phyloP scores from a whole-genome alignment of 2,888 invertebrate species.

The Ephialtes manifestator region DNA sequence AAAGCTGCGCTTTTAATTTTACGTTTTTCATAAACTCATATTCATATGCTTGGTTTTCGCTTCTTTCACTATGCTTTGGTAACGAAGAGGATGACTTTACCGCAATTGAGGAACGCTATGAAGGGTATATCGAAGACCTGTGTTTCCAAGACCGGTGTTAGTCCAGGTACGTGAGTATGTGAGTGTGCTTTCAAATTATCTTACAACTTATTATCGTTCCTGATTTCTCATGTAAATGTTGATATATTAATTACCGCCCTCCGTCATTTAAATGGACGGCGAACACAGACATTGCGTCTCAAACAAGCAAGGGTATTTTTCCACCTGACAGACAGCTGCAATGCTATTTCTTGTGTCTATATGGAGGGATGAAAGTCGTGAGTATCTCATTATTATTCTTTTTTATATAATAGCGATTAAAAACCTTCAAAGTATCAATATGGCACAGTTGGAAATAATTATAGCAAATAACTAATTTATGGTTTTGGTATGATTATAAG shows the following conservation, averaged over 20 bases:
- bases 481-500: no score
- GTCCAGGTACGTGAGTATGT: constrained; percentile 86
- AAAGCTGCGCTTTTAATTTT: constrained; percentile 62
- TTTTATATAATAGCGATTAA: neutral
- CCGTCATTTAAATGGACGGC: neutral
- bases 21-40: neutral
- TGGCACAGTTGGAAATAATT: no score
- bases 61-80: constrained; percentile 6
- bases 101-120: constrained; percentile 89
- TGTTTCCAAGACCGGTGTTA: constrained; percentile 88
- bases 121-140: constrained; percentile 90
- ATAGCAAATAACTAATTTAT: no score
- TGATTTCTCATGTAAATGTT: neutral
- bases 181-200: neutral
- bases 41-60: neutral
- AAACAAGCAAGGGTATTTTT: constrained; percentile 70
- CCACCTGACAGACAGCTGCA: constrained; percentile 76
- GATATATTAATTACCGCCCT: no score
- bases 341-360: constrained; percentile 87
- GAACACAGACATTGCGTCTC: constrained; percentile 69
- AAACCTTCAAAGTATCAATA: neutral
- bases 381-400: constrained; percentile 67
- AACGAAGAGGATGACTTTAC: constrained; percentile 81
- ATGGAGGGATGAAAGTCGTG: constrained; percentile 87
- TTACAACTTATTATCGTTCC: no score